Base-by-base conservation (phyloP, 2,888 invertebrate species). In the Limenitis arthemis region DNA sequence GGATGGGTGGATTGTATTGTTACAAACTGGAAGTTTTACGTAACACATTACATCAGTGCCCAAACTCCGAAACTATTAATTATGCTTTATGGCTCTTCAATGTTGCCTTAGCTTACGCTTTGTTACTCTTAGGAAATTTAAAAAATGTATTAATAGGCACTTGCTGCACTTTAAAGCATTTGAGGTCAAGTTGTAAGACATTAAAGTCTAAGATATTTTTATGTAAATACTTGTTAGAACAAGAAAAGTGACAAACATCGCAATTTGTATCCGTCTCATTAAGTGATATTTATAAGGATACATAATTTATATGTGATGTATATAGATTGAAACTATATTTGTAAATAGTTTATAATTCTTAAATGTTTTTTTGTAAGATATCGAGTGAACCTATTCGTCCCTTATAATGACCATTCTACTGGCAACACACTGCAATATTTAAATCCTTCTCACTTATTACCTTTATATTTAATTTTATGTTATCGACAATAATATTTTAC, bases 51-150 rank as follows among this genome's bases (percentile, higher is more conserved):
- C 63, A 58, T 61, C 64, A 61, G 66, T 67, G 68, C 69, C 66
- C 67, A 69, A 77, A 75, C 75, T 77, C 75, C 73, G 66, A 63
- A 69, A 70, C 73, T 73, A 80, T 80, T 77, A 79, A 82, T 80
- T 77, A 77, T 73, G 68, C 66, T 68, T 73, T 75, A 73, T 73
- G 69, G 67, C 61, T 67, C 63, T 64, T 63, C 58, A 61, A 55
- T 57, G 57, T 51, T 60, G 44, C 56, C 58, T 60, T 56, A 54
- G 58, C 60, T 63, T 62, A 20, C 20, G 67, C 67, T 72, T 70
- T 73, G 73, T 74, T 69, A 65, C 65, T 58, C 65, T 72, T 72
- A 65, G 63, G 69, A 67, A 72, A 72, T n/a, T n/a, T n/a, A 20
- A 20, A 20, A 20, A 20, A 3, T 20, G 20, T 1, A 20, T 3